phyloP scores from a whole-genome alignment of 2,888 invertebrate species.

The Eumerus sabulonum region DNA sequence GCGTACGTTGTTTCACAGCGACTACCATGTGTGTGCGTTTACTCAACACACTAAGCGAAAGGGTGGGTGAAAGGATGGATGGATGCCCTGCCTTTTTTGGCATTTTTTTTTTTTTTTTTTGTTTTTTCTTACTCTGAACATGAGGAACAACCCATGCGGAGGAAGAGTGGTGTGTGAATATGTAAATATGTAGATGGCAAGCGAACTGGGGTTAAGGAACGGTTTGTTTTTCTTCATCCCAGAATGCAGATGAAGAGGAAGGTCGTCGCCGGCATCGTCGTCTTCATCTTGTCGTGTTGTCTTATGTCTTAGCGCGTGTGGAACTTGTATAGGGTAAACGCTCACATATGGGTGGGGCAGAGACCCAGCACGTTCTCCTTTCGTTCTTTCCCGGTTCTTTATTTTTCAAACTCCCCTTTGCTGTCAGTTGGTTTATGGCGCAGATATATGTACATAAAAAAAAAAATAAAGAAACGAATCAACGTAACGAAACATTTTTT shows the following conservation, averaged over 20 bases:
- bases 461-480: constrained; percentile 42
- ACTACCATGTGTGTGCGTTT: constrained; percentile 26
- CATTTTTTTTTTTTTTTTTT: constrained; percentile 25
- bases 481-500: constrained; percentile 46
- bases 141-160: constrained; percentile 21
- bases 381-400: no score
- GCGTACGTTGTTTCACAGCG: constrained; percentile 37
- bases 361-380: constrained; percentile 65
- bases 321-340: constrained; percentile 8
- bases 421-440: constrained; percentile 60
- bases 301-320: constrained; percentile 55
- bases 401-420: constrained; percentile 55
- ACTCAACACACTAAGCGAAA: constrained; percentile 34
- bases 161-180: constrained; percentile 2
- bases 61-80: constrained; percentile 67
- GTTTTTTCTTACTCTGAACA: background rate
- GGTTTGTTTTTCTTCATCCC: constrained; percentile 47
- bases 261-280: constrained; percentile 25
- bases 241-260: constrained; percentile 65
- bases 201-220: constrained; percentile 57
- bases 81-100: constrained; percentile 48
- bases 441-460: constrained; percentile 46
- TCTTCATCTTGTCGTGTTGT: constrained; percentile 5
- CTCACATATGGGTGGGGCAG: constrained; percentile 60
- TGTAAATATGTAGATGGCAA: constrained; percentile 3